Evolutionary conservation across 2,888 invertebrate species (phyloP), one percentile per base, ranked within the genome.

Genomic region (Seira sanloemensis): DNA sequence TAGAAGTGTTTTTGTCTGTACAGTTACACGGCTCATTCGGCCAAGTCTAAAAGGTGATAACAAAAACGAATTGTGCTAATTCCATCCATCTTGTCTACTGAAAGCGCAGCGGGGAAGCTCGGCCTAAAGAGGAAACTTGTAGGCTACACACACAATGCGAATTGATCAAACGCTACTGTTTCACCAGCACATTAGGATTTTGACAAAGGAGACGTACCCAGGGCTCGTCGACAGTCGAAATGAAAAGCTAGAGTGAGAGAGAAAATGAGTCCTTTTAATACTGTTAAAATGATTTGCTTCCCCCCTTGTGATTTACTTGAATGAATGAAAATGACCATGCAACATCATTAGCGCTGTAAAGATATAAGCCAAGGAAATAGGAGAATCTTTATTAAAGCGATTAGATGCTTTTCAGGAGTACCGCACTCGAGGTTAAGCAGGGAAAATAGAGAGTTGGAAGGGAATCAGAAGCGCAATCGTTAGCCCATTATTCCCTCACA

Each of bases 151-250:
- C n/a, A n/a, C n/a, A n/a, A 18, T 50, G 50, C 50, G 16, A 50
- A 50, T 50, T 50, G 50, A 50, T 50, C 50, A 50, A 50, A 50
- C 50, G 50, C 50, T 50, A n/a, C n/a, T n/a, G n/a, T n/a, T n/a
- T n/a, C n/a, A n/a, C n/a, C n/a, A n/a, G n/a, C n/a, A n/a, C n/a
- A n/a, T n/a, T n/a, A n/a, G n/a, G n/a, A n/a, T n/a, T n/a, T n/a
- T n/a, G n/a, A n/a, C n/a, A n/a, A n/a, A n/a, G n/a, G n/a, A n/a
- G n/a, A n/a, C n/a, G n/a, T n/a, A n/a, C n/a, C n/a, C n/a, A n/a
- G n/a, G n/a, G n/a, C n/a, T n/a, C n/a, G n/a, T n/a, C n/a, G n/a
- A n/a, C n/a, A n/a, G n/a, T n/a, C 37, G 37, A 12, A 37, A 12
- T 12, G 37, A 37, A 37, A 37, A 37, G 37, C 37, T 37, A 37